Evolutionary conservation across 2,113 vertebrate species (phyloP).

Genomic region (Charadrius vociferus): DNA sequence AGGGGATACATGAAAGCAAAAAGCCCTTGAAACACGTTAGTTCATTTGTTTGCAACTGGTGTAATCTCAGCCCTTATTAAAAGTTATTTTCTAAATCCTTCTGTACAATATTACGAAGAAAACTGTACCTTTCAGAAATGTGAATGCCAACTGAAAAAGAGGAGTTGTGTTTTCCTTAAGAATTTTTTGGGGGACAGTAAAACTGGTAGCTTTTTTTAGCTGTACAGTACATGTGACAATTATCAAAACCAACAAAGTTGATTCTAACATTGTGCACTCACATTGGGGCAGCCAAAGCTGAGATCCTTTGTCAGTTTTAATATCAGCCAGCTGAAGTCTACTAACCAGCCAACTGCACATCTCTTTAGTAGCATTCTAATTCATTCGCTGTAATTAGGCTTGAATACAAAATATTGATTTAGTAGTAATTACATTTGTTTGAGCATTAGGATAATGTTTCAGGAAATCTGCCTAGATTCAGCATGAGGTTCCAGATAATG

Average conservation of each 20-base stretch:
- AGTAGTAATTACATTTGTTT: slow-evolving; percentile 55
- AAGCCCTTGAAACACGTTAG: background rate
- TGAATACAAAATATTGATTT: slow-evolving; percentile 63
- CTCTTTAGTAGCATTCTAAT: slow-evolving; percentile 33
- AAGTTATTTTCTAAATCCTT: background rate
- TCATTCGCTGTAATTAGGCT: slow-evolving; percentile 54
- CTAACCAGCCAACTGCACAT: slow-evolving; percentile 1
- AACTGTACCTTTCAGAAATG: background rate
- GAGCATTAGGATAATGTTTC: slow-evolving; percentile 38
- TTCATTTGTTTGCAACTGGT: background rate
- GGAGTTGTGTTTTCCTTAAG: background rate
- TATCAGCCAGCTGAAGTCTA: slow-evolving; percentile 11
- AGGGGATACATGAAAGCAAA: background rate
- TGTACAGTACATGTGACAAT: accelerated
- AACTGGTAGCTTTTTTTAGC: background rate
- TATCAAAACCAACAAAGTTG: background rate
- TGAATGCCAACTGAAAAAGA: background rate
- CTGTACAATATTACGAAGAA: background rate
- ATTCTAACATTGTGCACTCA: background rate
- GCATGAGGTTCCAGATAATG: slow-evolving; percentile 33
- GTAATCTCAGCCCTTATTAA: background rate
- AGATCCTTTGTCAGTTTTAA: slow-evolving; percentile 12
- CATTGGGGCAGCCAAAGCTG: background rate
- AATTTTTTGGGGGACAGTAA: background rate
- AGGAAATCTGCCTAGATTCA: slow-evolving; percentile 45